Percentiles rank a stretch among this genome's conserved stretches.
phyloP scores from a whole-genome alignment of 2,797 vertebrate genomes.

The Fistularia tabacaria region DNA sequence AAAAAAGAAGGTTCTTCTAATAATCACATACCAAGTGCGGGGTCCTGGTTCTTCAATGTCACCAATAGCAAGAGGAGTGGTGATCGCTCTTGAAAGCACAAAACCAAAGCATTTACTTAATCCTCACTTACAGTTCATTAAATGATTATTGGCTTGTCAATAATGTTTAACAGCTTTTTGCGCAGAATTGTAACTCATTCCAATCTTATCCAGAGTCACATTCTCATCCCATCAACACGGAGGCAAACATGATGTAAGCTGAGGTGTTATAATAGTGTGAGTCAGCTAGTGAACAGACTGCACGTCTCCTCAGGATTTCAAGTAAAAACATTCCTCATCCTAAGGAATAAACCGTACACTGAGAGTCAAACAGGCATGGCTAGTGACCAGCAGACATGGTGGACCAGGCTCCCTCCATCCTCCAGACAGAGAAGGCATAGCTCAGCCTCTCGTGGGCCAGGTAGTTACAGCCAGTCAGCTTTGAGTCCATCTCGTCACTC shows the following conservation, averaged over 20 bases:
- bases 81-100: constrained; percentile 5
- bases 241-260: constrained; percentile 6
- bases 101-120: constrained; percentile 6
- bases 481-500: constrained; percentile 85
- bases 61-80: constrained; percentile 5
- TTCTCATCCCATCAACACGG: constrained; percentile 3
- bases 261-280: constrained; percentile 1
- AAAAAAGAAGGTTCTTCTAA: neutral
- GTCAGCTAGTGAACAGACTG: constrained; percentile 10
- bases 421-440: constrained; percentile 93
- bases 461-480: constrained; percentile 85
- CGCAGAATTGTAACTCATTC: neutral
- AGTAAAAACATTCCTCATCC: constrained; percentile 12
- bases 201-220: constrained; percentile 1
- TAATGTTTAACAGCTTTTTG: constrained; percentile 11
- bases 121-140: no score
- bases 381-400: constrained; percentile 88
- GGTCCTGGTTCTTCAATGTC: neutral
- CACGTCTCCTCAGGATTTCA: constrained; percentile 8
- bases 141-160: constrained; percentile 2
- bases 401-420: constrained; percentile 94
- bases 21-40: constrained; percentile 1
- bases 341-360: constrained; percentile 1
- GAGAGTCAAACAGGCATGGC: constrained; percentile 5
- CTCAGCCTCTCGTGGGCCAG: constrained; percentile 89